A percentile compares a stretch with the other conserved stretches of the same genome.
These are phyloP conservation scores for Mactra quadrangularis DNA, from an alignment of 1,140 invertebrate species.

Conservation along the genomic window DNA sequence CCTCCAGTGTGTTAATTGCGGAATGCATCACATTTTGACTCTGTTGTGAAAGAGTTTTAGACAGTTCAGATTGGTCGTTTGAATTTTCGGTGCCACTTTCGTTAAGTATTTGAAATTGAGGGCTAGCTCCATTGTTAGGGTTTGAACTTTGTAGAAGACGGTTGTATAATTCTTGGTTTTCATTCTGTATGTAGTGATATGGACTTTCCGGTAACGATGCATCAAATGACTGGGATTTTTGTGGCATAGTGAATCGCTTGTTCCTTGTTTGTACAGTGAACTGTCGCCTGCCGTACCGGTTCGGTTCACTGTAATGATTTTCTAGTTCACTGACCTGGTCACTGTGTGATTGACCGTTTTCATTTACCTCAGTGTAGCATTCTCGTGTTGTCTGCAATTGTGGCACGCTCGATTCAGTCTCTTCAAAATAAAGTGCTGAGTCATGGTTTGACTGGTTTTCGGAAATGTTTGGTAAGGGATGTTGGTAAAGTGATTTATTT, in stretches of 20 bases:
- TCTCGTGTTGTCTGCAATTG: neutral
- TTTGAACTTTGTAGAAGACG: neutral
- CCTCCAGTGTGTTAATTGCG: constrained; percentile 9
- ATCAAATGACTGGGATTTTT: constrained; percentile 57
- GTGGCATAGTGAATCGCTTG: neutral
- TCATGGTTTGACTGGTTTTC: neutral
- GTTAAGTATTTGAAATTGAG: constrained; percentile 31
- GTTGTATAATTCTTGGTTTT: constrained; percentile 7
- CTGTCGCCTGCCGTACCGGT: constrained; percentile 10
- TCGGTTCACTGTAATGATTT: neutral
- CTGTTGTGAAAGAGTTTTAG: neutral
- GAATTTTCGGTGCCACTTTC: neutral
- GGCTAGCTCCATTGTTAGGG: neutral
- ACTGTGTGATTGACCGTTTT: neutral
- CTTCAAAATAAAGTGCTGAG: neutral
- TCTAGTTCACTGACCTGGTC: neutral
- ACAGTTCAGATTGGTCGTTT: neutral
- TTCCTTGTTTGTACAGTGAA: neutral
- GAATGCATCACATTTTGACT: neutral
- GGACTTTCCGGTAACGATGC: neutral
- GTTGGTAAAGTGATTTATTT: neutral
- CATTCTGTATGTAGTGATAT: constrained; percentile 24
- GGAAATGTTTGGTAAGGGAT: neutral
- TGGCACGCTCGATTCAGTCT: neutral
- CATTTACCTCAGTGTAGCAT: constrained; percentile 27